Conservation (phyloP, 1,140 invertebrate species). For the Onthophagus taurus region DNA sequence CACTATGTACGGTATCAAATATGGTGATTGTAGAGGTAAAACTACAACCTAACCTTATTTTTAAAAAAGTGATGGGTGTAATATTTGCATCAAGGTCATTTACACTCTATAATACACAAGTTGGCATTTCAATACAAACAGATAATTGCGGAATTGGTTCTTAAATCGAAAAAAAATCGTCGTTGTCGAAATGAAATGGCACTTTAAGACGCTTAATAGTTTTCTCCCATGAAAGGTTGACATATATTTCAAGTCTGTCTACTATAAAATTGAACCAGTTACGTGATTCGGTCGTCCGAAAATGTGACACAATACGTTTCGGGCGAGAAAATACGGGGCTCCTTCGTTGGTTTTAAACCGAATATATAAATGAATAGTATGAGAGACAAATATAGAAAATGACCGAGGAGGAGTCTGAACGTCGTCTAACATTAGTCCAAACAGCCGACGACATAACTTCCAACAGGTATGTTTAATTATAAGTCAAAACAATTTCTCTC, state of each 20-base stretch:
- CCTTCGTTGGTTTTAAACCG: background rate
- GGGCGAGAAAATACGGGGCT: background rate
- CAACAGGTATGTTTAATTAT: conserved; percentile 7
- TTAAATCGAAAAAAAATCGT: conserved; percentile 3
- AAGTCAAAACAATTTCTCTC: too few species aligned
- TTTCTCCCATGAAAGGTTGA: conserved; percentile 10
- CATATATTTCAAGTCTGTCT: conserved; percentile 9
- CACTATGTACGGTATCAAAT: conserved; percentile 34
- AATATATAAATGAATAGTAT: conserved; percentile 5
- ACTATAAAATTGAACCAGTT: background rate
- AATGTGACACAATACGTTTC: background rate
- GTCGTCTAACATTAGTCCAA: background rate
- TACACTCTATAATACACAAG: conserved; percentile 15
- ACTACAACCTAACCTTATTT: conserved; percentile 34
- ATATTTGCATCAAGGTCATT: conserved; percentile 35
- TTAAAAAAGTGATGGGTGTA: conserved; percentile 34
- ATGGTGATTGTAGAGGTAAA: conserved; percentile 30
- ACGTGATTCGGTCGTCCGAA: conserved; percentile 4
- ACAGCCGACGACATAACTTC: too few species aligned
- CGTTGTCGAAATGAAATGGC: conserved; percentile 5
- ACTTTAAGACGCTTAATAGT: conserved; percentile 2
- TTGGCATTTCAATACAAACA: conserved; percentile 13
- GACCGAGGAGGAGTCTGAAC: conserved; percentile 1
- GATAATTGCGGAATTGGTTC: conserved; percentile 6
- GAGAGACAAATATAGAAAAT: conserved; percentile 14